phyloP scores from a whole-genome alignment of 1,140 invertebrate genomes.

The Probaryconus sp. region DNA sequence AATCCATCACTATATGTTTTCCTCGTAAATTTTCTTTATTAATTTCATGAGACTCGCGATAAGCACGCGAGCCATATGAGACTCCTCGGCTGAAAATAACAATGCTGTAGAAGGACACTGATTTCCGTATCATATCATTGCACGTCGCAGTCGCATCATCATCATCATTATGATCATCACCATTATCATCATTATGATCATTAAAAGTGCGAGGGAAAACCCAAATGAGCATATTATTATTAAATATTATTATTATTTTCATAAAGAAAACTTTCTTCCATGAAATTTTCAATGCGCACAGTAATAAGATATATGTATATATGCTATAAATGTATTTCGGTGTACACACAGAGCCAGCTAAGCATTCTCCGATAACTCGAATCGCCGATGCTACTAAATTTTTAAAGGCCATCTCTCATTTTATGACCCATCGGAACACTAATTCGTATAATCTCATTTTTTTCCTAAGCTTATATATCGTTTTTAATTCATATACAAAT shows the following conservation, averaged over 20 bases:
- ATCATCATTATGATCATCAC: conserved; percentile 52
- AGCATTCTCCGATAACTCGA: conserved; percentile 74
- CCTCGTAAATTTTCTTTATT: conserved; percentile 47
- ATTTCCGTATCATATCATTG: conserved; percentile 62
- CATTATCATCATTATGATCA: conserved; percentile 38
- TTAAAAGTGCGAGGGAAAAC: conserved; percentile 47
- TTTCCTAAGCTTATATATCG: too few relatives aligned
- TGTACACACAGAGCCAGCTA: conserved; percentile 75
- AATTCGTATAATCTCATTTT: conserved; percentile 5
- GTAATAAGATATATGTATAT: conserved; percentile 60
- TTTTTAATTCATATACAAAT: too few relatives aligned
- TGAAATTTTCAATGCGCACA: conserved; percentile 53
- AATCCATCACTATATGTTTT: conserved; percentile 52
- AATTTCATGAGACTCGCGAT: conserved; percentile 13
- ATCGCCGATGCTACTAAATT: conserved; percentile 59
- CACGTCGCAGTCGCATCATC: conserved; percentile 52
- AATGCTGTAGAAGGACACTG: conserved; percentile 69
- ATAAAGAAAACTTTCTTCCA: conserved; percentile 36
- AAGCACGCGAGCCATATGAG: conserved; percentile 20
- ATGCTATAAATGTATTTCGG: conserved; percentile 70
- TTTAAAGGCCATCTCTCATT: conserved; percentile 2
- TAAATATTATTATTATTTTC: too few relatives aligned
- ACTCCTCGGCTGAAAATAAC: conserved; percentile 74
- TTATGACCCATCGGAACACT: too few relatives aligned
- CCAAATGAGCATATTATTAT: conserved; percentile 50